Evolutionary conservation across 2,888 invertebrate genomes (phyloP).

Genomic region (Noctua pronuba): DNA sequence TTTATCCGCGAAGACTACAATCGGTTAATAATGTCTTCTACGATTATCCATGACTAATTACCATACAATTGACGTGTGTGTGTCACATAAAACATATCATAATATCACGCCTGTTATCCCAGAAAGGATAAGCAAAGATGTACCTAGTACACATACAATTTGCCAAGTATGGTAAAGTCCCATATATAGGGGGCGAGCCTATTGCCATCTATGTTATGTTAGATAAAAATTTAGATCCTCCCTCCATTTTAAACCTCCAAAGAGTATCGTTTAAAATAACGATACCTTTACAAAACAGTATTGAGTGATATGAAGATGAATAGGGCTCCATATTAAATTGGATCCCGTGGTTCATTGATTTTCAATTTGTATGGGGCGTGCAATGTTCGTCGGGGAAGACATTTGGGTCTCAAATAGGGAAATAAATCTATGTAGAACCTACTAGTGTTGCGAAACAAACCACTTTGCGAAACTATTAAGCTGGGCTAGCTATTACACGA

Average conservation of each 20-base stretch:
- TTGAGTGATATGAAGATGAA: constrained; percentile 77
- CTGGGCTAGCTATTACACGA: constrained; percentile 58
- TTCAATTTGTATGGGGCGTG: constrained; percentile 86
- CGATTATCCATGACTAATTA: neutral
- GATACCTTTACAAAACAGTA: constrained; percentile 38
- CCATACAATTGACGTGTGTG: neutral
- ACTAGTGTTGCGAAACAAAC: constrained; percentile 70
- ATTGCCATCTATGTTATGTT: neutral
- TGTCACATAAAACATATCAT: neutral
- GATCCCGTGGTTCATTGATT: constrained; percentile 87
- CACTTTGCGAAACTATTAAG: constrained; percentile 69
- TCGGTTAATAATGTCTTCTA: neutral
- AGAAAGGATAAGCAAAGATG: neutral
- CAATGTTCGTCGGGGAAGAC: constrained; percentile 73
- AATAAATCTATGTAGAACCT: constrained; percentile 78
- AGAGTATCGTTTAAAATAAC: constrained; percentile 40
- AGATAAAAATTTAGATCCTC: constrained; percentile 1
- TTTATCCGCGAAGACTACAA: neutral
- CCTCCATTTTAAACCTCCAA: neutral
- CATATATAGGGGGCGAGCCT: neutral
- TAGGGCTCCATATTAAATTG: constrained; percentile 86
- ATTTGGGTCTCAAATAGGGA: constrained; percentile 75
- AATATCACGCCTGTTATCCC: neutral
- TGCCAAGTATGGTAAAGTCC: neutral
- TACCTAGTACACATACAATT: neutral